Conservation (phyloP, 2,797 vertebrate species). For the Etheostoma nigrum region DNA sequence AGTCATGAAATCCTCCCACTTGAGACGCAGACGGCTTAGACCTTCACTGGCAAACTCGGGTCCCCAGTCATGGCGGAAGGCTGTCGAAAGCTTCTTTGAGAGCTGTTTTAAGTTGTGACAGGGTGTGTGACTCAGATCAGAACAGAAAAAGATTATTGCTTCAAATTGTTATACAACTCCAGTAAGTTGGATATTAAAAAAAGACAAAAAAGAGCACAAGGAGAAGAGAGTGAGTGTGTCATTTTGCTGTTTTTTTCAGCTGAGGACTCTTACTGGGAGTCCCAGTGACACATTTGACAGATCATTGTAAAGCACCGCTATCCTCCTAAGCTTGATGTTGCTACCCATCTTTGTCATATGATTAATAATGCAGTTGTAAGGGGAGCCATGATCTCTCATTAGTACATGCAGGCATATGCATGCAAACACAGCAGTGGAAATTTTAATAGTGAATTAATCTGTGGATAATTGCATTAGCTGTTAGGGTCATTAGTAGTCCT, state of each 20-base stretch:
- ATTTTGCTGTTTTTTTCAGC: slow-evolving; percentile 15
- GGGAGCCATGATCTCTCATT: slow-evolving; percentile 60
- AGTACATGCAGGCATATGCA: slow-evolving; percentile 53
- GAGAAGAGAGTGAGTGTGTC: slow-evolving; percentile 26
- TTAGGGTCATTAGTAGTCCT: slow-evolving; percentile 69
- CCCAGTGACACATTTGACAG: slow-evolving; percentile 58
- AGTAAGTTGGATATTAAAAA: slow-evolving; percentile 38
- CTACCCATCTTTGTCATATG: slow-evolving; percentile 51
- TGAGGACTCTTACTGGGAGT: slow-evolving; percentile 39
- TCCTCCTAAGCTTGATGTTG: slow-evolving; percentile 36
- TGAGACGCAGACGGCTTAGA: slow-evolving; percentile 24
- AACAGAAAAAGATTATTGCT: slow-evolving; percentile 58
- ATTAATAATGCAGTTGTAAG: slow-evolving; percentile 65
- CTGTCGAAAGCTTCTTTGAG: slow-evolving; percentile 36
- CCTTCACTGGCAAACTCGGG: slow-evolving; percentile 15
- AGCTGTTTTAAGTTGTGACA: slow-evolving; percentile 44
- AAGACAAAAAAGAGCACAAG: slow-evolving; percentile 20
- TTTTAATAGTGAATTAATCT: slow-evolving; percentile 70
- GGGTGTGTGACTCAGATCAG: slow-evolving; percentile 54
- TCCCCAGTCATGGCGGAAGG: slow-evolving; percentile 27
- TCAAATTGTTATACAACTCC: slow-evolving; percentile 57
- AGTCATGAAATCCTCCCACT: slow-evolving; percentile 31
- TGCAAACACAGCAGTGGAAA: slow-evolving; percentile 55
- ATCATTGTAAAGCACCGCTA: slow-evolving; percentile 56
- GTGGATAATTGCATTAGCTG: slow-evolving; percentile 64